A percentile compares a stretch with the other conserved stretches of the same genome.
phyloP scores from a whole-genome alignment of 92 coral and sea anemone species.

The Phenganax stokvisi region DNA sequence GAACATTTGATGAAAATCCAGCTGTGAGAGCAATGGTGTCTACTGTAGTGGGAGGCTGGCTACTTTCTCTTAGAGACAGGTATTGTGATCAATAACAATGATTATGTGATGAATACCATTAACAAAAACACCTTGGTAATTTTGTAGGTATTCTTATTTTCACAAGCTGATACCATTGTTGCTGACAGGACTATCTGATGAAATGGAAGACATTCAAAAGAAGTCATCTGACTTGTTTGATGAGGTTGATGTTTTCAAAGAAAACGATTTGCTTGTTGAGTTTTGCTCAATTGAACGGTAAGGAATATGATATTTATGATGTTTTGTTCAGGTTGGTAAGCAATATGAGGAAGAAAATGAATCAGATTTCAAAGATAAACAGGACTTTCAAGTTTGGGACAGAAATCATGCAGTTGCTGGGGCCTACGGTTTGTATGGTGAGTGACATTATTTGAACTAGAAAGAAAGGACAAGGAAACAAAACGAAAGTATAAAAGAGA shows the following conservation, averaged over 20 bases:
- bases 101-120: too few relatives aligned
- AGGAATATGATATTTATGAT: not conserved
- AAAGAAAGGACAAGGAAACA: not conserved
- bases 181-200: constrained; percentile 93
- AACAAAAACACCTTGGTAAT: not conserved
- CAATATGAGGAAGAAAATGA: constrained; percentile 85
- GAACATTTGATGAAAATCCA: constrained; percentile 92
- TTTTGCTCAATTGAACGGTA: not conserved
- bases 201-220: constrained; percentile 73
- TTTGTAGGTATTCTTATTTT: constrained; percentile 80
- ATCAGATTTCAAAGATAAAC: constrained; percentile 85
- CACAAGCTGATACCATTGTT: constrained; percentile 86
- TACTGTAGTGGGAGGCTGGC: constrained; percentile 81
- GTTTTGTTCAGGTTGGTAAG: constrained; percentile 66
- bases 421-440: not conserved
- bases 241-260: constrained; percentile 52
- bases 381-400: constrained; percentile 63
- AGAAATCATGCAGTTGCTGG: not conserved
- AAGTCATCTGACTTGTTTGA: constrained; percentile 73
- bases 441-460: not conserved
- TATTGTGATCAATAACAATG: not conserved
- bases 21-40: constrained; percentile 84
- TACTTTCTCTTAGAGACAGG: constrained; percentile 86
- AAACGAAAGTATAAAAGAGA: not conserved
- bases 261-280: not conserved